Evolutionary conservation across 2,797 vertebrate genomes (phyloP).

Genomic region (Lepilemur ruficaudatus): DNA sequence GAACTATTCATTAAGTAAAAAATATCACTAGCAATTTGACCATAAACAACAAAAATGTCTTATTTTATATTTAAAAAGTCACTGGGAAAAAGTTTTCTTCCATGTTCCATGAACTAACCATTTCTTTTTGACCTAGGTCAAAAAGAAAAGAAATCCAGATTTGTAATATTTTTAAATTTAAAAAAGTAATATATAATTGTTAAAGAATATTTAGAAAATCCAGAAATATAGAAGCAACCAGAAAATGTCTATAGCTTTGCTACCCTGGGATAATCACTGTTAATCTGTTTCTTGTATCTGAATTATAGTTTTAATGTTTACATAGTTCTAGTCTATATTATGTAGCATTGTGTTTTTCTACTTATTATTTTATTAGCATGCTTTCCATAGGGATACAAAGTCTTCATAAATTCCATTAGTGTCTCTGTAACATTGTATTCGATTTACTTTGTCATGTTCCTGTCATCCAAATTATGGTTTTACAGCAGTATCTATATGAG

Average conservation of each 20-base stretch:
- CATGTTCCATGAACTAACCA: neutral
- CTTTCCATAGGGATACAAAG: neutral
- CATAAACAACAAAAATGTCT: neutral
- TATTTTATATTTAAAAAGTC: neutral
- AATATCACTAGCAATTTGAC: neutral
- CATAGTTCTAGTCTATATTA: neutral
- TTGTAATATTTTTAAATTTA: neutral
- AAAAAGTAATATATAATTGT: neutral
- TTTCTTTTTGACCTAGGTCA: neutral
- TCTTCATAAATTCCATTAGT: neutral
- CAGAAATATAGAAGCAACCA: neutral
- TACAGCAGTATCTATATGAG: neutral
- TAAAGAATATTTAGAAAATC: conserved; percentile 8
- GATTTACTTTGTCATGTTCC: neutral
- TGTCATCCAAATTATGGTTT: neutral
- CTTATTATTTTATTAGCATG: neutral
- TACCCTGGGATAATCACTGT: neutral
- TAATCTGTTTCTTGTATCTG: neutral
- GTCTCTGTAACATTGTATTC: neutral
- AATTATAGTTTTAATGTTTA: neutral
- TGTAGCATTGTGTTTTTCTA: neutral
- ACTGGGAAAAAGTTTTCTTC: neutral
- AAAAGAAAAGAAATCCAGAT: neutral
- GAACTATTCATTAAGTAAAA: neutral
- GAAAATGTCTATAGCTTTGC: neutral